A percentile compares a stretch with the other conserved stretches of the same genome.
Evolutionary conservation across 2,113 vertebrate species (phyloP).

Genomic region (Hirundichthys speculiger): DNA sequence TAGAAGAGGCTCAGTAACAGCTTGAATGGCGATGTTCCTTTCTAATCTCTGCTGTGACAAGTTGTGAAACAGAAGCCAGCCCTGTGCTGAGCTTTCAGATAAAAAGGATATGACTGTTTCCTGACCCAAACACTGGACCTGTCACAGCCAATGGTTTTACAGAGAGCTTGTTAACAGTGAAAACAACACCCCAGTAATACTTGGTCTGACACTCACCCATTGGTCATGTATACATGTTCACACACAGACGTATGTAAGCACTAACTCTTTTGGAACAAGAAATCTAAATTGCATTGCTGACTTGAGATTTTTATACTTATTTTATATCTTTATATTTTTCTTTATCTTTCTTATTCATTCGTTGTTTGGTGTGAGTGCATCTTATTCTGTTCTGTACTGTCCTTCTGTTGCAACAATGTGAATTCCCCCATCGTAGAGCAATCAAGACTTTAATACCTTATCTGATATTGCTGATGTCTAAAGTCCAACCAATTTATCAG

Average conservation of each 20-base stretch:
- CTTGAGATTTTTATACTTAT: no score
- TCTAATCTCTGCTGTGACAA: constrained; percentile 2
- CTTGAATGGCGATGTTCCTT: constrained; percentile 10
- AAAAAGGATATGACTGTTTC: constrained; percentile 67
- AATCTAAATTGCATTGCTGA: constrained; percentile 2
- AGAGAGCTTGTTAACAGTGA: constrained; percentile 36
- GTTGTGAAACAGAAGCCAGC: constrained; percentile 1
- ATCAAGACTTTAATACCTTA: no score
- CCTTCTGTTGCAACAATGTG: no score
- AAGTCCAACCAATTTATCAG: no score
- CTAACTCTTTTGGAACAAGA: not conserved
- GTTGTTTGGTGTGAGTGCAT: no score
- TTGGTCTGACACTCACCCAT: constrained; percentile 6
- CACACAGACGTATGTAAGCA: not conserved
- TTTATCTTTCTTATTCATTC: no score
- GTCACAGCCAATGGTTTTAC: constrained; percentile 40
- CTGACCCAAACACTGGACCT: constrained; percentile 46
- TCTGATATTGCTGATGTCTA: no score
- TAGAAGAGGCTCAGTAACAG: constrained; percentile 17
- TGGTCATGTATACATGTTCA: not conserved
- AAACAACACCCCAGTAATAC: constrained; percentile 23
- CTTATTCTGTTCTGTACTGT: no score
- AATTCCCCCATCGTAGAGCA: no score
- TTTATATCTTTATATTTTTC: no score
- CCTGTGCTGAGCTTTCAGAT: constrained; percentile 55